phyloP scores from a whole-genome alignment of 1,140 invertebrate genomes.

The Drosophila pseudoananassae region DNA sequence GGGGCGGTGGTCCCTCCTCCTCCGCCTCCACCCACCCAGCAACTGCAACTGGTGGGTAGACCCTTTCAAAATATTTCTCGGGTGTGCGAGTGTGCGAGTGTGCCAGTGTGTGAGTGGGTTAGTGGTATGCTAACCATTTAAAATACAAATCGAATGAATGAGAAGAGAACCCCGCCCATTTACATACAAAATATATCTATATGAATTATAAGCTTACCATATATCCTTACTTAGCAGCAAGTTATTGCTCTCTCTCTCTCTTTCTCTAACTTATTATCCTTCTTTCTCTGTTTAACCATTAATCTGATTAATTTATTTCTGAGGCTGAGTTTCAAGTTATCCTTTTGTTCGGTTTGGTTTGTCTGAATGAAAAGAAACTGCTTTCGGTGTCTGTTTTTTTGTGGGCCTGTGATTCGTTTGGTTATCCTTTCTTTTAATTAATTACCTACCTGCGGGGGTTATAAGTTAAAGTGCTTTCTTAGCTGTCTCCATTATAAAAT shows the following conservation, averaged over 20 bases:
- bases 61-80: background rate
- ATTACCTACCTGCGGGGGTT: constrained; percentile 16
- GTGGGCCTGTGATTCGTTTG: constrained; percentile 62
- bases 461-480: constrained; percentile 46
- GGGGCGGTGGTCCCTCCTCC: constrained; percentile 21
- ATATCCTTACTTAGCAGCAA: constrained; percentile 62
- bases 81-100: constrained; percentile 4
- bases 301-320: constrained; percentile 39
- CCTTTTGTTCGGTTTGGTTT: constrained; percentile 57
- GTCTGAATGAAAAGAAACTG: constrained; percentile 63
- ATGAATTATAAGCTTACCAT: constrained; percentile 24
- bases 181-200: constrained; percentile 38
- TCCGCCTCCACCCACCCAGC: constrained; percentile 37
- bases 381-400: constrained; percentile 61
- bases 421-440: constrained; percentile 28
- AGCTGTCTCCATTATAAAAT: constrained; percentile 25
- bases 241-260: constrained; percentile 44
- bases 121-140: constrained; percentile 9
- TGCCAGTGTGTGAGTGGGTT: constrained; percentile 22
- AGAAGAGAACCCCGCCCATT: constrained; percentile 13
- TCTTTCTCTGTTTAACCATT: constrained; percentile 11
- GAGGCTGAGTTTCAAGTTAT: constrained; percentile 53
- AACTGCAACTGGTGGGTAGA: constrained; percentile 73
- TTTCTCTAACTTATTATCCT: background rate
- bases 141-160: constrained; percentile 45